Evolutionary conservation across 1,140 invertebrate genomes (phyloP), one percentile per base, ranked within the genome.

Genomic region (Tetramorium simillimum): DNA sequence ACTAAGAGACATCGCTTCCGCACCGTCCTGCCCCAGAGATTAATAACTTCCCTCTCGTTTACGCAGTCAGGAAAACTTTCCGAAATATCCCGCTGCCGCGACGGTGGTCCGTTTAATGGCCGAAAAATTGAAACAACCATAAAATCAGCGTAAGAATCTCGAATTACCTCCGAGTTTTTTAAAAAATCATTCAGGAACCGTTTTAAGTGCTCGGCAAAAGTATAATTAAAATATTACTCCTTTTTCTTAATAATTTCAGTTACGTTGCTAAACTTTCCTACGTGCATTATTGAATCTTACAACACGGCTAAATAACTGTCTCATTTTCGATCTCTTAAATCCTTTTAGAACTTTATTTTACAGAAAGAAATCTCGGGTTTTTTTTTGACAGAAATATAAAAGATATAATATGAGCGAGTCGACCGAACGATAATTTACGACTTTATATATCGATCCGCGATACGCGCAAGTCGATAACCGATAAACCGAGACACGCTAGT

Each of bases 11-110:
- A 86, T 84, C 56, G 60, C 77, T 90, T 90, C 89, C 89, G 65
- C 40, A 28, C 24, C 18, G 67, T n/a, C 43, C 51, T 86, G n/a
- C 49, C 43, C 43, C 9, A 16, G 67, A 82, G 87, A 91, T 91
- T 91, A 91, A 91, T 91, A 91, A 91, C 85, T 91, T 87, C 33
- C 80, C 53, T 51, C 18, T 86, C 69, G 62, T 91, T 86, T 87
- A 89, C 65, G 76, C 80, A 63, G 43, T 58, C 62, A 63, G 67
- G 37, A 63, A 63, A 88, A 88, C 86, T 75, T 85, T 88, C 28
- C 37, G 84, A 88, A 72, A 88, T 70, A 67, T 86, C n/a, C 21
- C 51, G 43, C 28, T 51, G 56, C 56, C 43, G 72, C 33, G 33
- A 63, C 16, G 18, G 56, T 53, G 21, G 16, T 3, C 65, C 28